Conservation (phyloP, 2,797 vertebrate species). For the Heteromormyrus szaboi region DNA sequence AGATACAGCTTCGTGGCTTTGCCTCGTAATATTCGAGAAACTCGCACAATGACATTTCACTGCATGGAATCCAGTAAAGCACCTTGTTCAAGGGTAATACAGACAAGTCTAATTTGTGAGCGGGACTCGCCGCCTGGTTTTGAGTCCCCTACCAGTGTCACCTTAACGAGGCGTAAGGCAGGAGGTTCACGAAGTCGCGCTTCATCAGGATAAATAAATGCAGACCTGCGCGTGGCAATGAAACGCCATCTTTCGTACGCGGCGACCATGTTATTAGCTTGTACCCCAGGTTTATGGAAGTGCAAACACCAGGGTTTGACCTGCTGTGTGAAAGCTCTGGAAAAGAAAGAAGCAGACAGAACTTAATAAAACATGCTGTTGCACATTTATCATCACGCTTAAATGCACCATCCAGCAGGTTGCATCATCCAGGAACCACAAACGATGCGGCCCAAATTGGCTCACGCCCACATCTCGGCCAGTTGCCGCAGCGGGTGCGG, state of each 20-base stretch:
- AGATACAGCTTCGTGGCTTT: background rate
- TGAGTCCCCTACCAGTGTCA: background rate
- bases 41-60: background rate
- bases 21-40: background rate
- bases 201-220: background rate
- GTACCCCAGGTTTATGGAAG: no score
- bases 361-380: background rate
- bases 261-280: background rate
- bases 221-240: background rate
- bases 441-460: background rate
- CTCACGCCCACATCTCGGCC: background rate
- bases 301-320: background rate
- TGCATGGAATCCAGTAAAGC: background rate
- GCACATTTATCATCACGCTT: background rate
- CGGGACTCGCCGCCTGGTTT: background rate
- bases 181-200: background rate
- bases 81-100: constrained; percentile 13
- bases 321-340: background rate
- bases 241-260: background rate
- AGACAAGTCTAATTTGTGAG: background rate
- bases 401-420: background rate
- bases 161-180: background rate
- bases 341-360: background rate
- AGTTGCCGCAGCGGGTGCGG: background rate
- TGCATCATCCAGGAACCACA: background rate